Evolutionary conservation across 2,888 invertebrate genomes (phyloP).

Genomic region (Osedax fenrisi): DNA sequence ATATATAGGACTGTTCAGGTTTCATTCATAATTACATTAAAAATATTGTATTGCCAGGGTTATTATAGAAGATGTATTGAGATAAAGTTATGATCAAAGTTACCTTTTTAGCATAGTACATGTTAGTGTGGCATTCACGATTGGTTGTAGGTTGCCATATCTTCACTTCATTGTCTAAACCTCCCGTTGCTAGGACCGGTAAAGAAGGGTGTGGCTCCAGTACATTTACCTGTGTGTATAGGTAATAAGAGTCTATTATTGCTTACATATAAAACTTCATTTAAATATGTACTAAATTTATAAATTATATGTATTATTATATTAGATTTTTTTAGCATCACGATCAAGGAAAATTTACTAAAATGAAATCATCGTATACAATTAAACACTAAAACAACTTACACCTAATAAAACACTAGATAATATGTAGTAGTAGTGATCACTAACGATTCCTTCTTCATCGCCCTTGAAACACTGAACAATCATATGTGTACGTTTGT

Average conservation of each 20-base stretch:
- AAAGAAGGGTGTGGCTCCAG: conserved; percentile 76
- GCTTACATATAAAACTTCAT: background rate
- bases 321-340: background rate
- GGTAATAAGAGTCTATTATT: too few relatives aligned
- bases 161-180: conserved; percentile 79
- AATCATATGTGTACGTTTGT: conserved; percentile 70
- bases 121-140: conserved; percentile 11
- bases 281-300: background rate
- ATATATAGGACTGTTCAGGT: too few relatives aligned
- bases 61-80: too few relatives aligned
- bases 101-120: conserved; percentile 35
- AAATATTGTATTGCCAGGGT: too few relatives aligned
- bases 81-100: too few relatives aligned
- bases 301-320: too few relatives aligned
- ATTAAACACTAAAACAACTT: too few relatives aligned
- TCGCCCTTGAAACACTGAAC: conserved; percentile 62
- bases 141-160: conserved; percentile 66
- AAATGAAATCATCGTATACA: too few relatives aligned
- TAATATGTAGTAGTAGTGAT: too few relatives aligned
- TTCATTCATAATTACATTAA: too few relatives aligned
- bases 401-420: too few relatives aligned
- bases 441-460: too few relatives aligned
- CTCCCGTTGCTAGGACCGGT: conserved; percentile 78
- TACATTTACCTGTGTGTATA: conserved; percentile 75
- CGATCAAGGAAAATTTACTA: background rate